Base-by-base conservation (phyloP, 1,140 invertebrate species). In the Bombus polaris region DNA sequence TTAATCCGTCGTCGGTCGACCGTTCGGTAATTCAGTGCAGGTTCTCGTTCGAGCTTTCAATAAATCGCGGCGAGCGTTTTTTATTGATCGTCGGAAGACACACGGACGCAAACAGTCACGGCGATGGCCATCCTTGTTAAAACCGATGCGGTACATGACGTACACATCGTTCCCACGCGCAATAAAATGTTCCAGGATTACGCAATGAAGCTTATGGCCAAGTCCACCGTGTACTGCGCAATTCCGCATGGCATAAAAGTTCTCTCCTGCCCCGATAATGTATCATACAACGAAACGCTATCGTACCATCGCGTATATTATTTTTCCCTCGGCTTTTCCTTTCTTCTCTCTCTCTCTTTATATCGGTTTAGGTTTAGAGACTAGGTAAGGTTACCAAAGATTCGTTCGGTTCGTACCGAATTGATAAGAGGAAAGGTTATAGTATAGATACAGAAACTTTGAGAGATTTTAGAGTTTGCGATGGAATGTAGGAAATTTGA, bases 141-240 rank as follows among this genome's bases (percentile, higher is more conserved):
- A 86, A 87, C 81, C 85, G 81, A 84, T 71, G 86, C 87, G 88
- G 85, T 86, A 86, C 88, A 89, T 90, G 89, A 90, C 89, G 89
- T 89, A 83, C 75, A 76, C 75, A 79, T 74, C 85, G 85, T 90
- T 87, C 88, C 89, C 88, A 90, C 89, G 88, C 85, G 89, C 88
- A 87, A 90, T 90, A 90, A 90, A 90, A 90, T 89, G 85, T 84
- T 87, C 76, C 74, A 84, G 86, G 86, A 87, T 90, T 90, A 87
- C 88, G 88, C 86, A 87, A 89, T 81, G 85, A 77, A 78, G 85
- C 88, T 87, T 80, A 87, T 87, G 88, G 88, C 88, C 37, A 78
- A 87, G 88, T 81, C 79, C 39, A 47, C 18, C 71, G 37, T 87
- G 77, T 68, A 66, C 88, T 75, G 79, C 88, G 89, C 88, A 90